These are phyloP conservation scores for Suricata suricatta DNA, from an alignment of 2,113 vertebrate genomes.

Conservation along the genomic window DNA sequence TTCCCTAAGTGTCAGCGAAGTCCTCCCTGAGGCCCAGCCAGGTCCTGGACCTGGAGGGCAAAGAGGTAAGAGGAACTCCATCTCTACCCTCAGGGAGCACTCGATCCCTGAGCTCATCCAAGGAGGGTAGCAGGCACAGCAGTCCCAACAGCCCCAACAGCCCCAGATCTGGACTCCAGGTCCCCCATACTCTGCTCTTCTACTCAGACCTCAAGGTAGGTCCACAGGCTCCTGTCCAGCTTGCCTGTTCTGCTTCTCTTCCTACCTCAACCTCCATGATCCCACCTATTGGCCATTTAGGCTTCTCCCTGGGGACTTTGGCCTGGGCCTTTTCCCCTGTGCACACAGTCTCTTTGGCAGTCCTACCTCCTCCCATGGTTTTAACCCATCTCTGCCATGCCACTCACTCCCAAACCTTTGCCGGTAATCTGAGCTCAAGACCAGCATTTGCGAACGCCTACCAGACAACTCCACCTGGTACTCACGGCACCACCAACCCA, in stretches of 20 bases:
- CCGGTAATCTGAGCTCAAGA: not conserved
- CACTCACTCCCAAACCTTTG: not conserved
- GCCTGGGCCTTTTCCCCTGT: not conserved
- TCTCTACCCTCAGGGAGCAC: too few relatives aligned
- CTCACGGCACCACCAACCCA: not conserved
- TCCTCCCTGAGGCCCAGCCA: not conserved
- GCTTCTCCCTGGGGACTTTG: not conserved
- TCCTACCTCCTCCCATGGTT: not conserved
- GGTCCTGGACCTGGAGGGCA: not conserved
- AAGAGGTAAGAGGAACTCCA: not conserved
- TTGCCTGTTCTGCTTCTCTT: not conserved
- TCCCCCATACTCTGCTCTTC: not conserved
- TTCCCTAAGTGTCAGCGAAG: not conserved
- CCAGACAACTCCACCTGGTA: not conserved
- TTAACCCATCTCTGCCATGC: not conserved
- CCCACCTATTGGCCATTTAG: not conserved
- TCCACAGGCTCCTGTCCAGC: not conserved
- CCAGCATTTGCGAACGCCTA: not conserved
- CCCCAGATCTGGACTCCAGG: not conserved
- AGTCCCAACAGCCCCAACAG: not conserved
- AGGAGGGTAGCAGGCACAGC: not conserved
- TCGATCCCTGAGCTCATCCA: accelerated
- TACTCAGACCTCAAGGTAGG: not conserved
- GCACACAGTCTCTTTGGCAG: not conserved
- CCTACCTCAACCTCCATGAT: too few relatives aligned